Base-by-base conservation (phyloP, 2,113 vertebrate genomes). In the Nesospiza acunhae region DNA sequence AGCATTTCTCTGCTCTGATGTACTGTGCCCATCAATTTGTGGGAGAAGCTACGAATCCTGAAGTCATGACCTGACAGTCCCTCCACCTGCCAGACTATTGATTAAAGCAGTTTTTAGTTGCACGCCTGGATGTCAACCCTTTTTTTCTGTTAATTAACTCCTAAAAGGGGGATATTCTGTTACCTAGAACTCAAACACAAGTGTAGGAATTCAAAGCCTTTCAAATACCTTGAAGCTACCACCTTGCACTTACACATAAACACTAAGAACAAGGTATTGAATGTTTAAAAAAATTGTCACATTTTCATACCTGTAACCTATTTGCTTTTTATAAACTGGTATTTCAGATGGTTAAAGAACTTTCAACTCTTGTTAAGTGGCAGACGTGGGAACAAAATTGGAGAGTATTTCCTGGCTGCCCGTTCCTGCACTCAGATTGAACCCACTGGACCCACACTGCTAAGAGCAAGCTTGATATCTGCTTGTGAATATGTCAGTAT, bases 101-200 rank as follows among this genome's bases (percentile, higher is more conserved):
- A 94, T 85, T 79, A 87, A 82, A 87, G 42, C n/a, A 87, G 67
- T 55, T 91, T 69, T 84, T 79, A 78, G 47, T 89, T 81, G 53
- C 77, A 64, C 0, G 0, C 28, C n/a, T 58, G 66, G 56, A 41
- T 66, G 82, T 35, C 39, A 83, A 35, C 53, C 52, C 15, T 56
- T 55, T 73, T 53, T 41, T 70, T 35, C 20, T 67, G 55, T 87
- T 86, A 86, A 93, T 94, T 82, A 91, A 83, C 70, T 64, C 13
- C n/a, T 87, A 62, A 60, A 56, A 92, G 35, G 41, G 30, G 59
- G 50, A 84, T 77, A 69, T 62, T 75, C 68, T 68, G 33, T 67
- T 62, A 68, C 23, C 35, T 39, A 50, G 37, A 89, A 77, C 21
- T 49, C 63, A 85, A 91, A 59, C n/a, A 53, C 13, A 23, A 10